These are phyloP conservation scores for Coccyzus lansbergi DNA, from an alignment of 2,797 vertebrate genomes.

Conservation along the genomic window DNA sequence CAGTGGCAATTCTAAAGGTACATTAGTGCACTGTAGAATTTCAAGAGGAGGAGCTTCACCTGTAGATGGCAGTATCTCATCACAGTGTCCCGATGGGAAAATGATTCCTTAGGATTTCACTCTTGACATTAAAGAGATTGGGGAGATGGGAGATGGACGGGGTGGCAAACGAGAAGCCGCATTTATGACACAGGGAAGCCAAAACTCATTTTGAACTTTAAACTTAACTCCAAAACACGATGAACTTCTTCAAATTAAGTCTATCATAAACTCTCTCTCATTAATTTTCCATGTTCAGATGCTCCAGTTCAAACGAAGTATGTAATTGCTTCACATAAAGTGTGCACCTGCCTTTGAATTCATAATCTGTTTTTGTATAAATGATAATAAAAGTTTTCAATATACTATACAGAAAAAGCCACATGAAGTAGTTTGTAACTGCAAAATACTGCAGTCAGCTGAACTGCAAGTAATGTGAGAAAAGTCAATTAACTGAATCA, in stretches of 20 bases:
- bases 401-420: not conserved
- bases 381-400: slow-evolving; percentile 16
- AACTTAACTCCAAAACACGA: not conserved
- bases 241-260: not conserved
- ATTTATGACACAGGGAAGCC: not conserved
- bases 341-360: not conserved
- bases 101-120: not conserved
- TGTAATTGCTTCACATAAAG: slow-evolving; percentile 1
- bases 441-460: not conserved
- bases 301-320: not conserved
- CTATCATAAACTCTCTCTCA: not conserved
- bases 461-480: not conserved
- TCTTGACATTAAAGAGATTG: accelerated
- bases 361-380: not conserved
- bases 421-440: slow-evolving; percentile 12
- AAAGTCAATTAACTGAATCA: not conserved
- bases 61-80: slow-evolving; percentile 42
- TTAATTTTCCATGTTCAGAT: not conserved
- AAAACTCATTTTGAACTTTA: not conserved
- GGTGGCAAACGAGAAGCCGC: not conserved
- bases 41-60: not conserved
- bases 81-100: not conserved
- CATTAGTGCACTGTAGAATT: accelerated
- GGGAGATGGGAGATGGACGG: no score
- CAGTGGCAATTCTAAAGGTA: not conserved